Base-by-base conservation (phyloP, 2,888 invertebrate genomes). In the Thera obeliscata region DNA sequence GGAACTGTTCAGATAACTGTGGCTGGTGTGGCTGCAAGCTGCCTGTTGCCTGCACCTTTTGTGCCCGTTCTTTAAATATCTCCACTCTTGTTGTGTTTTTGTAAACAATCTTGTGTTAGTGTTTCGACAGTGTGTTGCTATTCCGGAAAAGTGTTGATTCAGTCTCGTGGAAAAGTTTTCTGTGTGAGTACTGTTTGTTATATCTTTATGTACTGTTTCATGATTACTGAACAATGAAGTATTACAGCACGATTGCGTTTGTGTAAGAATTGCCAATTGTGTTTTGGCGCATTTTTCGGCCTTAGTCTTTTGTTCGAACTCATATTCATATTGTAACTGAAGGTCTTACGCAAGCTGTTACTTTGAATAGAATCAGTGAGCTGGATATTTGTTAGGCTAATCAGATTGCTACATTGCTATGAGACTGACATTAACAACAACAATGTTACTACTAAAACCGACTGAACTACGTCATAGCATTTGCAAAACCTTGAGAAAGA, bases 21-120 rank as follows among this genome's bases (percentile, higher is more conserved):
- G 22, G 1, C 9, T 7, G 2, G 43, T 38, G 48, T 36, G 46
- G 35, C 33, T 54, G 9, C 54, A 61, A 65, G 59, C 66, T 61
- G 59, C 66, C 50, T 68, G 56, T 66, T 61, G 56, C 52, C 62
- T 71, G 57, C 9, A 41, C 54, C 46, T 55, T 64, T 66, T 55
- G 54, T 67, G 61, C 46, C 46, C 43, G 66, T 71, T 70, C 68
- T 65, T 63, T 67, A 63, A 66, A 73, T 69, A 71, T 54, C 49
- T 59, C 9, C 73, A 61, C 56, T 58, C 43, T 41, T 73, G 56
- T 66, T 58, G 69, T 72, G 56, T 75, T 75, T 76, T 74, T 72
- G 72, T 77, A 76, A 77, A 76, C 74, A 78, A 66, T 71, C 49
- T 64, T 70, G 71, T 63, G 69, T 69, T 71, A 58, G 71, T 70